Evolutionary conservation across 1,140 invertebrate species (phyloP), one percentile per base, ranked within the genome.

Genomic region (Megalopta genalis): DNA sequence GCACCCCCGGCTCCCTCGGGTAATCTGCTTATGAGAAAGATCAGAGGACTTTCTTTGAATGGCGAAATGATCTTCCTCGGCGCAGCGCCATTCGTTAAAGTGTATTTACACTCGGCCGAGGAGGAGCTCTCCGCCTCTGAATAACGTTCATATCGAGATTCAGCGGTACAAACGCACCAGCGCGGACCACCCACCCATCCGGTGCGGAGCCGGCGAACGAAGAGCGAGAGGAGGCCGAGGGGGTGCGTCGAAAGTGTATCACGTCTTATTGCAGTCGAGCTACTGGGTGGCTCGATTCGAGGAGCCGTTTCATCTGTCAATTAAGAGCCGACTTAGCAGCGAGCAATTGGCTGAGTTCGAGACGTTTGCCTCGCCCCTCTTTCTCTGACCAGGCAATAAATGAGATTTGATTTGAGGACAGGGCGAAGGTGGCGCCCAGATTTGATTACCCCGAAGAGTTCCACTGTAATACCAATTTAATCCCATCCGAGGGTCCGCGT

Each of bases 231-330:
- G 32, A 32, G 32, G 32, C 32, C 42, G 42, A 1, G 42, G 1
- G 8, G 9, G 42, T 46, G 3, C 10, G 68, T 8, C 8, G 46
- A 72, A 72, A 46, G 62, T 73, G 63, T 73, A 60, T 59, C 49
- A 25, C 54, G 77, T 67, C 77, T 79, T 79, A 74, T 60, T 74
- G 49, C 52, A 25, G 27, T n/a, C 49, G 49, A 32, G 67, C 67
- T 18, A 32, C n/a, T 18, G 32, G 49, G 67, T 49, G 52, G 49
- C 64, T 57, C 23, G 59, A 42, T 54, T 80, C 65, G 25, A 64
- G 73, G 9, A 54, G 72, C 37, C 78, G 65, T 80, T 80, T 80
- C 73, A 60, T 76, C 72, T 76, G 78, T 76, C 78, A 80, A 80
- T 80, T 80, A 80, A 73, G 65, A 64, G 37, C 12, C 63, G 73